Percentiles rank a stretch among this genome's conserved stretches.
Evolutionary conservation across 2,888 invertebrate species (phyloP).

Genomic region (Agrochola macilenta): DNA sequence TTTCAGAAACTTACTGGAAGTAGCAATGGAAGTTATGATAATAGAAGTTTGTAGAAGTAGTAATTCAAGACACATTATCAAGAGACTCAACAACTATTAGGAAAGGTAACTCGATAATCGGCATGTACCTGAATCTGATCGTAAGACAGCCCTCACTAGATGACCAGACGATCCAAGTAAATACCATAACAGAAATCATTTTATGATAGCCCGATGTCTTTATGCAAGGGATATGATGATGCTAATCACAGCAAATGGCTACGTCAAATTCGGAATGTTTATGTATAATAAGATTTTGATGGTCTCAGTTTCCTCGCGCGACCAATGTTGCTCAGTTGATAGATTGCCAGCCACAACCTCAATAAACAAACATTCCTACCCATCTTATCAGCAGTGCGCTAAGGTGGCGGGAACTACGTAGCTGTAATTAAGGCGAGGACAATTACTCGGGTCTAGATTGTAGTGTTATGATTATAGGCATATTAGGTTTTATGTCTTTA

Average conservation of each 20-base stretch:
- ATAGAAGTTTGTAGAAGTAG: neutral
- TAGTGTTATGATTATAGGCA: conserved; percentile 16
- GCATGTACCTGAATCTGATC: neutral
- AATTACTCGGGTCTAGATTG: neutral
- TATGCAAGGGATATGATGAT: neutral
- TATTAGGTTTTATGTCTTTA: conserved; percentile 23
- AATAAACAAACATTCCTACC: conserved; percentile 1
- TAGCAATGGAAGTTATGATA: neutral
- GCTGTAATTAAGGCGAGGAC: conserved; percentile 22
- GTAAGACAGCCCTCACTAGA: too few relatives aligned
- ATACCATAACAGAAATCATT: neutral
- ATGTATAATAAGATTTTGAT: neutral
- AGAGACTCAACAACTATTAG: too few relatives aligned
- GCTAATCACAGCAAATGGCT: neutral
- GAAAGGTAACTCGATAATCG: too few relatives aligned
- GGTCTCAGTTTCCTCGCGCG: neutral
- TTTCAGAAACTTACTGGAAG: neutral
- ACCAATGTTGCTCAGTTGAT: neutral
- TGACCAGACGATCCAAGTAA: neutral
- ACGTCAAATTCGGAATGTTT: too few relatives aligned
- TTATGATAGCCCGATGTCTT: too few relatives aligned
- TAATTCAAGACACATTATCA: neutral
- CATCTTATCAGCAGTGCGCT: conserved; percentile 16
- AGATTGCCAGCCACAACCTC: neutral
- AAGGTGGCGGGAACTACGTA: neutral